Percentiles rank a stretch among this genome's conserved stretches.
Conservation (phyloP, 2,797 vertebrate genomes). For the Schizopygopsis pylzovi region DNA sequence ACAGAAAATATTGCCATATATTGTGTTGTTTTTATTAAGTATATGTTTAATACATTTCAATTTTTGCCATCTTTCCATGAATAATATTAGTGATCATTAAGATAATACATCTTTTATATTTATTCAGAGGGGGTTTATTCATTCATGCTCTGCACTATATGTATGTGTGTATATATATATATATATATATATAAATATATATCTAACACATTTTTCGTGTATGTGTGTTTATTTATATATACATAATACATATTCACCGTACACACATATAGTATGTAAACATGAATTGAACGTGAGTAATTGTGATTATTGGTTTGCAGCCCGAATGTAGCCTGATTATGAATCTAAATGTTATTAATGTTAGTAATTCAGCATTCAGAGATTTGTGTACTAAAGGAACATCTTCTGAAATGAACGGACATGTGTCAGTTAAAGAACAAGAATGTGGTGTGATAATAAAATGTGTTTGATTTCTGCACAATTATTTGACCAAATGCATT, state of each 20-base stretch:
- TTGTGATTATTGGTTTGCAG: background rate
- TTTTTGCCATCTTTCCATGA: too few species aligned
- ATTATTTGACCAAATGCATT: constrained; percentile 51
- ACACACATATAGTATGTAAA: background rate
- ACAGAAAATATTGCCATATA: too few species aligned
- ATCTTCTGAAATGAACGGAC: background rate
- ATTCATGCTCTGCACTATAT: too few species aligned
- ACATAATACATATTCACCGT: background rate
- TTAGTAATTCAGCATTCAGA: background rate
- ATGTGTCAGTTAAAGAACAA: constrained; percentile 30
- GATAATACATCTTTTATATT: too few species aligned
- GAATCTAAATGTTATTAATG: background rate
- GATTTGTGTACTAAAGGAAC: constrained; percentile 6
- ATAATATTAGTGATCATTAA: too few species aligned
- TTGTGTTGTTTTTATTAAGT: too few species aligned
- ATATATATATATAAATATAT: background rate
- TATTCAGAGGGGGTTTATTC: too few species aligned
- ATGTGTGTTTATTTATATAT: too few species aligned
- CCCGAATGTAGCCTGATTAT: background rate
- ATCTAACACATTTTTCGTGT: too few species aligned
- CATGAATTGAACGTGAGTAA: background rate
- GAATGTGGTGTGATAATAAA: background rate
- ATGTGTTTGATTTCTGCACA: constrained; percentile 7
- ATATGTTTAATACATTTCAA: too few species aligned
- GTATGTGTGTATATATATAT: background rate